phyloP scores from a whole-genome alignment of 2,797 vertebrate species.

The Darevskia mixta region DNA sequence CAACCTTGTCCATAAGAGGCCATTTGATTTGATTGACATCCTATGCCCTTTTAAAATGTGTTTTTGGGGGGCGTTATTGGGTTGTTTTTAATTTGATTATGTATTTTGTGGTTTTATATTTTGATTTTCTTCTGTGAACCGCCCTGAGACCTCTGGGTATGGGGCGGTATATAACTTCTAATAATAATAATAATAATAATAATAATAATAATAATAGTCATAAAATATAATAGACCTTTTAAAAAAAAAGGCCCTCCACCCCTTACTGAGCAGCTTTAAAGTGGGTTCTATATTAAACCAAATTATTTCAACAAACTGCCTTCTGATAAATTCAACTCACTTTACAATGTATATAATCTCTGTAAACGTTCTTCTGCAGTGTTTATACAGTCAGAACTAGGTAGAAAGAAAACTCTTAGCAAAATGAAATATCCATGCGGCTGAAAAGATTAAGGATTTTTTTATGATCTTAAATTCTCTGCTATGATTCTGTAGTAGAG shows the following conservation, averaged over 20 bases:
- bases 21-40: not conserved
- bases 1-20: not conserved
- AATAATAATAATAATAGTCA: too few species aligned
- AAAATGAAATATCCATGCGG: conserved; percentile 58
- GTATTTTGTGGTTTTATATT: too few species aligned
- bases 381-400: conserved; percentile 66
- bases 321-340: conserved; percentile 69
- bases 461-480: conserved; percentile 9
- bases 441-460: conserved; percentile 49
- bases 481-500: not conserved
- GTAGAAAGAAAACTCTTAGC: conserved; percentile 44
- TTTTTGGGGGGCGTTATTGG: too few species aligned
- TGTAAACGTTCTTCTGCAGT: conserved; percentile 66
- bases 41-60: too few species aligned
- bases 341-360: conserved; percentile 67
- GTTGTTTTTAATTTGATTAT: too few species aligned
- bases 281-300: conserved; percentile 61
- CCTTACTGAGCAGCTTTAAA: conserved; percentile 52
- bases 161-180: too few species aligned
- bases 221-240: not conserved
- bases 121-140: too few species aligned
- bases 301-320: conserved; percentile 66
- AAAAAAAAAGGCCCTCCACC: not conserved
- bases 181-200: too few species aligned
- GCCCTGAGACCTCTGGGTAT: too few species aligned